These are phyloP conservation scores for Cairina moschata DNA, from an alignment of 2,113 vertebrate species.

Conservation along the genomic window DNA sequence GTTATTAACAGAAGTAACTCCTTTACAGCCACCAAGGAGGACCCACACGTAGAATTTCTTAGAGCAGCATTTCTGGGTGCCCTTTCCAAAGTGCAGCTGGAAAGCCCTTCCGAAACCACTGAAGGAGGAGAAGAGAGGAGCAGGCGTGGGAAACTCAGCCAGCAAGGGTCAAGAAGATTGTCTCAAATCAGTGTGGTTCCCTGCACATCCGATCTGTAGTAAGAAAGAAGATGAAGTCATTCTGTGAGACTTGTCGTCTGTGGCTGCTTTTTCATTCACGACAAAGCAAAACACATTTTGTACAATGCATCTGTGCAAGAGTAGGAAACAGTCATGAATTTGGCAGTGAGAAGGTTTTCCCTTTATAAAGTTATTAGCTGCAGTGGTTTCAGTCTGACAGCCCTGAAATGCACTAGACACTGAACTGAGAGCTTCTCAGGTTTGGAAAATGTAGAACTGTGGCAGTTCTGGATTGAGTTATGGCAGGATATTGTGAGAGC, in stretches of 20 bases:
- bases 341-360: not conserved
- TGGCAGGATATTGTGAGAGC: not conserved
- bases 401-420: not conserved
- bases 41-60: not conserved
- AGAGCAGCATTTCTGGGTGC: not conserved
- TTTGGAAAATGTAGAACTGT: not conserved
- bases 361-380: not conserved
- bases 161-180: not conserved
- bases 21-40: not conserved
- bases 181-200: not conserved
- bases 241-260: not conserved
- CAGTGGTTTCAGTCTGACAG: not conserved
- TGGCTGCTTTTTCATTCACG: not conserved
- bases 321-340: not conserved
- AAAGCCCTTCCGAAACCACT: not conserved
- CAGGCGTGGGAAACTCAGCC: accelerated
- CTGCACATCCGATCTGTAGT: not conserved
- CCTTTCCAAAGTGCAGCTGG: not conserved
- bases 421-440: not conserved
- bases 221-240: not conserved
- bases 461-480: not conserved
- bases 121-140: not conserved
- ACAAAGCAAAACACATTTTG: not conserved
- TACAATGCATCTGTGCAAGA: not conserved
- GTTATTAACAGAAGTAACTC: not conserved